phyloP scores from a whole-genome alignment of 2,797 vertebrate genomes.

The Lophius americanus region DNA sequence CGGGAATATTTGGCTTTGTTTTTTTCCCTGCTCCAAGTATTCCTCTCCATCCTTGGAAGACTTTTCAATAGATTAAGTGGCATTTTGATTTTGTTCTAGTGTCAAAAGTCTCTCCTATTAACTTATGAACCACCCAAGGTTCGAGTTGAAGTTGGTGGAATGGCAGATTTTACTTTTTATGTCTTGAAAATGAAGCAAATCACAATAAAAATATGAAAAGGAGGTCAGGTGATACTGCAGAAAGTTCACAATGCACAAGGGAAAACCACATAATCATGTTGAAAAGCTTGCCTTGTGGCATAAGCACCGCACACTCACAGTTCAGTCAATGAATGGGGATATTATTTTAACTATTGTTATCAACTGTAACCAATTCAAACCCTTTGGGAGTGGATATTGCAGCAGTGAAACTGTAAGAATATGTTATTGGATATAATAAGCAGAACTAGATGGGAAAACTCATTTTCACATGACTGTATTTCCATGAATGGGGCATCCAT shows the following conservation, averaged over 20 bases:
- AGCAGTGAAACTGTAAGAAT: slow-evolving; percentile 25
- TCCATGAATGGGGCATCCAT: slow-evolving; percentile 10
- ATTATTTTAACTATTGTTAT: slow-evolving; percentile 40
- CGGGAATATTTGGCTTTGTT: slow-evolving; percentile 65
- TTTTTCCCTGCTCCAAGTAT: slow-evolving; percentile 56
- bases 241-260: slow-evolving; percentile 34
- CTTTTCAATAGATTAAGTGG: slow-evolving; percentile 68
- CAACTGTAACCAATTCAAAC: slow-evolving; percentile 41
- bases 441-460: slow-evolving; percentile 16
- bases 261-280: slow-evolving; percentile 42
- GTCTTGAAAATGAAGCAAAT: slow-evolving; percentile 39
- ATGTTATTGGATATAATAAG: slow-evolving; percentile 30
- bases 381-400: slow-evolving; percentile 20
- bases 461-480: slow-evolving; percentile 22
- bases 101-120: slow-evolving; percentile 57
- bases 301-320: slow-evolving; percentile 24
- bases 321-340: slow-evolving; percentile 30
- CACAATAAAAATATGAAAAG: slow-evolving; percentile 30
- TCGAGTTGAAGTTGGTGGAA: slow-evolving; percentile 44
- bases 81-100: slow-evolving; percentile 67
- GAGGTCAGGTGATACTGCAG: slow-evolving; percentile 27
- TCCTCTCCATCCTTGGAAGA: slow-evolving; percentile 63
- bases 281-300: slow-evolving; percentile 31
- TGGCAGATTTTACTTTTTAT: slow-evolving; percentile 51
- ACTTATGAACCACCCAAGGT: slow-evolving; percentile 49